A percentile compares a stretch with the other conserved stretches of the same genome.
These are phyloP conservation scores for Syndactyla subalaris DNA, from an alignment of 2,797 vertebrate genomes.

Conservation along the genomic window DNA sequence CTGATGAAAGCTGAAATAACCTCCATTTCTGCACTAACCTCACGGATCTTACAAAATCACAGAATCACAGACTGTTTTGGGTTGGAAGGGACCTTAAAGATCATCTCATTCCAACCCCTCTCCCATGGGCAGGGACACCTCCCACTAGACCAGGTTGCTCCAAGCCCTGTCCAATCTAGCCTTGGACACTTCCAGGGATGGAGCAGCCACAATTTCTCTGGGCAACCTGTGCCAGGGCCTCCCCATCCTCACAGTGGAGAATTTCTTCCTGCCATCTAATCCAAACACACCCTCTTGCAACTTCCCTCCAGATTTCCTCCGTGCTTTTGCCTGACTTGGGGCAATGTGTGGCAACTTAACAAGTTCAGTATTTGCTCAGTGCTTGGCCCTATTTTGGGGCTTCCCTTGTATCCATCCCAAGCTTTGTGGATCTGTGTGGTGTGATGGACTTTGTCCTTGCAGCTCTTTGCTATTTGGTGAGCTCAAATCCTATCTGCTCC, in stretches of 20 bases:
- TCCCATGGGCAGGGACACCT: background rate
- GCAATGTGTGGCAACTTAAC: background rate
- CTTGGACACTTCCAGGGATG: background rate
- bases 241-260: background rate
- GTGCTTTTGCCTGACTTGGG: background rate
- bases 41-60: background rate
- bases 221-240: background rate
- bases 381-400: background rate
- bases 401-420: background rate
- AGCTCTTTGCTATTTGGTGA: background rate
- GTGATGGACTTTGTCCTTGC: background rate
- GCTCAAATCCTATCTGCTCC: background rate
- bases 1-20: background rate
- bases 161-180: background rate
- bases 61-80: background rate
- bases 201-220: background rate
- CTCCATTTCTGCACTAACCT: background rate
- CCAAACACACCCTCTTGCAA: background rate
- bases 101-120: background rate
- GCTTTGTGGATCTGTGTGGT: background rate
- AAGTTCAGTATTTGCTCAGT: background rate
- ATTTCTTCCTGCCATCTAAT: background rate
- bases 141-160: fast-evolving
- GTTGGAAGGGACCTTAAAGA: background rate
- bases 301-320: background rate